These are phyloP conservation scores for Enoplosus armatus DNA, from an alignment of 2,797 vertebrate genomes.

Conservation along the genomic window DNA sequence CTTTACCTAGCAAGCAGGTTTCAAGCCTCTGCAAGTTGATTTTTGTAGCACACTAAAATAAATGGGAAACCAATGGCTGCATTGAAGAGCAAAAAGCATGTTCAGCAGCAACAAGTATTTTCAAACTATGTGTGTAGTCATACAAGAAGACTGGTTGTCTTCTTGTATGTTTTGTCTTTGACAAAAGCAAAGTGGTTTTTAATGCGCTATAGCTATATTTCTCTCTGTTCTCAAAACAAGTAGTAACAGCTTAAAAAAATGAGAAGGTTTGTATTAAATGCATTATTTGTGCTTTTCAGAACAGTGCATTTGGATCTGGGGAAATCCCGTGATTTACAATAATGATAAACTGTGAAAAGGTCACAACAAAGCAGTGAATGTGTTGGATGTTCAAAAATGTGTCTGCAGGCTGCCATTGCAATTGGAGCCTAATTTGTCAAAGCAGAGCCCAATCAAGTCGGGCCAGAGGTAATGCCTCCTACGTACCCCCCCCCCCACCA, in stretches of 20 bases:
- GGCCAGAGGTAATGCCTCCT: slow-evolving; percentile 8
- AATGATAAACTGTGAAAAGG: neutral
- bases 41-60: slow-evolving; percentile 14
- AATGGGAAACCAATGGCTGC: neutral
- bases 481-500: slow-evolving; percentile 19
- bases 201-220: neutral
- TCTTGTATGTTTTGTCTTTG: slow-evolving; percentile 4
- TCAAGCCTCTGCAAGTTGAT: slow-evolving; percentile 11
- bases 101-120: no score
- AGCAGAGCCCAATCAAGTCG: slow-evolving; percentile 24
- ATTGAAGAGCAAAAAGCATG: neutral
- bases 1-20: neutral
- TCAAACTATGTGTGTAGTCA: no score
- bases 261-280: neutral
- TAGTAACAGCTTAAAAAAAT: neutral
- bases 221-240: neutral
- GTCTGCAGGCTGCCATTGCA: neutral
- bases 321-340: neutral
- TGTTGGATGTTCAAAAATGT: slow-evolving; percentile 11
- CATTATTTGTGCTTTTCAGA: neutral
- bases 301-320: neutral
- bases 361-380: slow-evolving; percentile 8
- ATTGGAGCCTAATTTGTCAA: slow-evolving; percentile 35
- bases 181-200: neutral
- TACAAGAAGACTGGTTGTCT: neutral